Base-by-base conservation (phyloP, 2,888 invertebrate species). In the Tyria jacobaeae region DNA sequence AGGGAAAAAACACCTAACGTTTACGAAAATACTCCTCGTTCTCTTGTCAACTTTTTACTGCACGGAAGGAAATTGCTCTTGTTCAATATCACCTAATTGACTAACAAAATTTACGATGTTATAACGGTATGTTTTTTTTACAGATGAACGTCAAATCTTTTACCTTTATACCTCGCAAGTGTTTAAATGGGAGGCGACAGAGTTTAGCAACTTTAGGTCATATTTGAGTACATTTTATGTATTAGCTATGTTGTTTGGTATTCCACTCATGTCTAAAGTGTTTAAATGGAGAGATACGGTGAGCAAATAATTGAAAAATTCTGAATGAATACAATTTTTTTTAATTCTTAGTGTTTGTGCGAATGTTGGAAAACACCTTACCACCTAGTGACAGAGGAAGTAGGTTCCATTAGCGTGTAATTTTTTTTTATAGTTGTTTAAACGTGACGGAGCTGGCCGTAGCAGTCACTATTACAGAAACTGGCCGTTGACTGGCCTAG, bases 111-210 rank as follows among this genome's bases (percentile, higher is more conserved):
- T 15, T 12, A 12, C 2, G 12, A 9, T 17, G 10, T 50, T 50
- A n/a, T 39, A 37, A 24, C 15, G 25, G 24, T n/a, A 12, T 41
- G 25, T 31, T 54, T 69, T 62, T 56, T 50, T 86, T 91, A 73
- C 90, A 96, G 98, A 98, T 82, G 98, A 98, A 81, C 96, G 95
- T 69, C 95, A 95, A 24, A 96, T 97, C 81, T 94, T 96, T 79
- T 97, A 96, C 75, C 85, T 98, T 54, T 98, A 97, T 81, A 96
- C 97, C 0, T 95, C 95, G 57, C 90, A 95, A 39, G 96, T 96
- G 41, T 96, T 97, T 78, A 85, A 95, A 60, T 98, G 98, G 97
- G 94, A 95, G 51, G 92, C 96, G 1, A 89, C 94, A 0, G 91
- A 94, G 14, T 97, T 95, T 81, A 98, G 97, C 78, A 93, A 95